Base-by-base conservation (phyloP, 92 coral and sea anemone species). In the Siderastrea radians region DNA sequence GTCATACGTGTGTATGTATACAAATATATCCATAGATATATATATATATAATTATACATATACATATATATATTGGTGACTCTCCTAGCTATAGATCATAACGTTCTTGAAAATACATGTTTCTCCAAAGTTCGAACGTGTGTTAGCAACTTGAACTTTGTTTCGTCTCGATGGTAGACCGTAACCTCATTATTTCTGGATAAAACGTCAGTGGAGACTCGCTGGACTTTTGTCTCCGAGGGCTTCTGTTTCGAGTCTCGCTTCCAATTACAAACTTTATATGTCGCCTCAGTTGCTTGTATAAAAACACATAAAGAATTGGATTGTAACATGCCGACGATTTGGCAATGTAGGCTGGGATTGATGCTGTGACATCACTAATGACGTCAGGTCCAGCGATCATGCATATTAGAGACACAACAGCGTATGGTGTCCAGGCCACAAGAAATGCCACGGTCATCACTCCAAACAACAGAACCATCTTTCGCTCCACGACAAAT, bases 371-470 rank as follows among this genome's bases (percentile, higher is more conserved):
- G 49, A 75, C 57, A 26, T 76, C 89, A 51, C 64, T 63, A n/a
- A 85, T 85, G 68, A 66, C 75, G 46, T 76, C 89, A 10, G 83
- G 83, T 3, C 83, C 68, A 3, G 71, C 71, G 71, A 85, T 14
- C 79, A 85, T 75, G 15, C 77, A 63, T 62, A 85, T 77, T 4
- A 85, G 45, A 8, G 89, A 85, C 10, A 85, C 89, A 5, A 85
- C 82, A 52, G 89, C 89, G 60, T 85, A 85, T 43, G 89, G 89
- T 16, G 89, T 85, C 89, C 89, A 85, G 75, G 89, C 89, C 75
- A 85, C 83, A 11, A 85, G 83, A 75, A 61, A 85, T 45, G 83
- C 83, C 74, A 74, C 68, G 53, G 89, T 85, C 89, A 85, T 85
- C 14, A 75, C 57, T 5, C 54, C 82, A 63, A 85, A 85, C 62